Base-by-base conservation (phyloP, 2,888 invertebrate genomes). In the Acronicta aceris region DNA sequence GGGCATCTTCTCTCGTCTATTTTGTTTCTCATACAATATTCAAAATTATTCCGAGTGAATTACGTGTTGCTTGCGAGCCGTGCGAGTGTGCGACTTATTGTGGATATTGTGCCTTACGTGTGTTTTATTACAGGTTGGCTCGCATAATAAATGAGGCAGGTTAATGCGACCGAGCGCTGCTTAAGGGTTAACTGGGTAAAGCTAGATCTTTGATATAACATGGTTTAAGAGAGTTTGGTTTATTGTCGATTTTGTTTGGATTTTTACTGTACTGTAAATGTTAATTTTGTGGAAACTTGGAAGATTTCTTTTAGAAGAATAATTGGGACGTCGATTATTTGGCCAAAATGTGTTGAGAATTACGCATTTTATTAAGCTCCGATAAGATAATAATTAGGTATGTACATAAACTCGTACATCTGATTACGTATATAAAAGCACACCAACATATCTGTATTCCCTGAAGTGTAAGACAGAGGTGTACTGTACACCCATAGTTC, bases 1-100 rank as follows among this genome's bases (percentile, higher is more conserved):
- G 73, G 76, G 59, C 73, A 71, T 63, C 65, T 41, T 53, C 63
- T 65, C 67, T 65, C 74, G 76, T 81, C 78, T 79, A 81, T 80
- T 83, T 81, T 80, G 74, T 82, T 76, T 71, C 83, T 86, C 86
- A 89, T 89, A 87, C 82, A 89, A 89, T 87, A 91, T 90, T 89
- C 89, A 89, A 79, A 78, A 84, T 83, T 79, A 82, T 82, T 83
- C 75, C 77, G 75, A 81, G 80, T 79, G 83, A 86, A 82, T 84
- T 80, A 81, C 79, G 78, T 75, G 76, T 81, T 81, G 82, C 62
- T 73, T 82, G 78, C 82, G 81, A 45, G 25, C 13, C 8, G 21
- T 65, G 62, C 13, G 69, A 43, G 62, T 51, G 40, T 65, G 73
- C 71, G 76, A 75, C 72, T 73, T 76, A 69, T 65, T 72, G 79